Conservation (phyloP, 2,113 vertebrate genomes). For the Salvelinus alpinus region DNA sequence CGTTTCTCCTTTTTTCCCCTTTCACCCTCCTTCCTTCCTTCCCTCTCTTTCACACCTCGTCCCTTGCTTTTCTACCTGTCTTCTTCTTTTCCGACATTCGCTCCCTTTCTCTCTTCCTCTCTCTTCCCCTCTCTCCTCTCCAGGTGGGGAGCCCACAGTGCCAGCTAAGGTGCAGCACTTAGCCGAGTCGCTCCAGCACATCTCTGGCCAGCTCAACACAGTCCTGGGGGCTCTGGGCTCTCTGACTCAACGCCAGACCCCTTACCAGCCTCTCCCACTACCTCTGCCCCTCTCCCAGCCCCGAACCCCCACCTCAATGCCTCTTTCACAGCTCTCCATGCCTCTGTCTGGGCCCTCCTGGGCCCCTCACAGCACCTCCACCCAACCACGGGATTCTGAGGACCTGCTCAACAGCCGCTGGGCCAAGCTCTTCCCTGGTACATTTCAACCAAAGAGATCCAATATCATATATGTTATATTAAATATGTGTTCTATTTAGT, state of each 20-base stretch:
- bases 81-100: not conserved
- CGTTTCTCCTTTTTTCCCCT: not conserved
- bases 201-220: slow-evolving; percentile 80
- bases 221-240: slow-evolving; percentile 74
- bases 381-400: slow-evolving; percentile 57
- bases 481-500: too few species aligned
- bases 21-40: not conserved
- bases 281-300: slow-evolving; percentile 9
- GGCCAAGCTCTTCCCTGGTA: slow-evolving; percentile 84
- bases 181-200: slow-evolving; percentile 78
- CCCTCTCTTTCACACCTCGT: not conserved
- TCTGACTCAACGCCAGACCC: slow-evolving; percentile 52
- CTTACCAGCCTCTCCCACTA: slow-evolving; percentile 22
- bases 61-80: not conserved
- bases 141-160: slow-evolving; percentile 28
- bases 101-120: not conserved
- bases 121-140: not conserved
- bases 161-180: slow-evolving; percentile 79
- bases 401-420: slow-evolving; percentile 76
- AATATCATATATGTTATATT: too few species aligned
- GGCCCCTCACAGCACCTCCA: slow-evolving; percentile 34
- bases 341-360: slow-evolving; percentile 23
- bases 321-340: too few species aligned
- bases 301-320: slow-evolving; percentile 4
- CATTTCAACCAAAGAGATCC: too few species aligned